Base-by-base conservation (phyloP, 2,888 invertebrate genomes). In the Prostheceraeus crozeri region DNA sequence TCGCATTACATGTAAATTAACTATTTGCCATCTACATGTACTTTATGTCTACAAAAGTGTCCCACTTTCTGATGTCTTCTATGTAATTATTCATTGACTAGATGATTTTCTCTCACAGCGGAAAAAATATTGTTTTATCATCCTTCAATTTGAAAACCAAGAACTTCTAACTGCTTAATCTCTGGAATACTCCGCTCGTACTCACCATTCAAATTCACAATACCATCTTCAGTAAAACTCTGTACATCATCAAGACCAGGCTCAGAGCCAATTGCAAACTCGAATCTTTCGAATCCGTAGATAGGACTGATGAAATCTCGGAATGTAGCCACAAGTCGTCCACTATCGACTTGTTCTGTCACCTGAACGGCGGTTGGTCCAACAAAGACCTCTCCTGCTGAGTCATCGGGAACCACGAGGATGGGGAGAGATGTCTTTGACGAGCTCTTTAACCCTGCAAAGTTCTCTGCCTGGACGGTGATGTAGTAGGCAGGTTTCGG, bases 401-500 rank as follows among this genome's bases (percentile, higher is more conserved):
- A 14, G 14, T 40, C 8, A 23, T 19, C 45, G 19, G 45, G 14
- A 40, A 40, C 6, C 8, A 40, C 45, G n/a, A 14, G 14, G 19
- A 40, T 40, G n/a, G n/a, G n/a, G 14, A n/a, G 6, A 6, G 45
- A 40, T 14, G 14, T 14, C 19, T 10, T 6, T 8, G n/a, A 14
- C 19, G 8, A 6, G n/a, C 19, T 14, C 6, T 6, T 6, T 14
- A 63, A 40, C 10, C 62, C 66, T 1, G 67, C 69, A 8, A 67
- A 67, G 59, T 69, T 69, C 21, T 51, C 55, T 19, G 67, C 66
- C 57, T 62, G 65, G 1, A 68, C 51, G 1, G 63, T 63, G 35
- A 69, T 68, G 59, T 68, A 69, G 55, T 69, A 68, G 8, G 67
- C 59, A 25, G 67, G 67, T 3, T 28, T 40, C 21, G 45, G n/a